Percentiles rank a stretch among this genome's conserved stretches.
These are phyloP conservation scores for Drosophila elegans DNA, from an alignment of 1,140 invertebrate species.

Conservation along the genomic window DNA sequence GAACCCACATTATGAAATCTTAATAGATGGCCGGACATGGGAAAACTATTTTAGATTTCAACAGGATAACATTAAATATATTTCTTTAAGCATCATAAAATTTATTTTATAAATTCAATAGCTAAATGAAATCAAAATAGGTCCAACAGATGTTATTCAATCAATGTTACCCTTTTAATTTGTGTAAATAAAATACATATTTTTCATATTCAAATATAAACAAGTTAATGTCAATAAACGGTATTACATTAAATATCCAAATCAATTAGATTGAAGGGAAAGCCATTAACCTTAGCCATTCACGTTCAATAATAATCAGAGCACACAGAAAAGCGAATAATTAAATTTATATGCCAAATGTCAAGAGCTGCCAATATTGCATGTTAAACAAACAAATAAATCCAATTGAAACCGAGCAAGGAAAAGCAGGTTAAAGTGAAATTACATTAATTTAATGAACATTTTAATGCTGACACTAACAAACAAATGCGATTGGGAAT, in stretches of 20 bases:
- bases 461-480: constrained; percentile 52
- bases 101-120: not conserved
- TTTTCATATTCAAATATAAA: not conserved
- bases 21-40: constrained; percentile 40
- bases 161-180: not conserved
- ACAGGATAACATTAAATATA: not conserved
- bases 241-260: constrained; percentile 3
- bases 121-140: not conserved
- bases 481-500: constrained; percentile 5
- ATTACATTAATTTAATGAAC: constrained; percentile 75
- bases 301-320: constrained; percentile 14
- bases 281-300: constrained; percentile 15
- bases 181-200: not conserved
- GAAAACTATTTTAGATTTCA: constrained; percentile 15
- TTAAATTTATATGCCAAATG: constrained; percentile 29
- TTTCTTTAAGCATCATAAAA: too few relatives aligned
- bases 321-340: constrained; percentile 1
- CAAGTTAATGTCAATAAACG: not conserved
- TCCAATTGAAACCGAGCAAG: constrained; percentile 19
- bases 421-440: constrained; percentile 17
- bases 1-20: constrained; percentile 42
- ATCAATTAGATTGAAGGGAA: constrained; percentile 13
- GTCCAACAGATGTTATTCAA: not conserved
- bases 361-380: constrained; percentile 13
- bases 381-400: constrained; percentile 22